These are phyloP conservation scores for Opisthograptis luteolata DNA, from an alignment of 2,888 invertebrate genomes.

Conservation along the genomic window DNA sequence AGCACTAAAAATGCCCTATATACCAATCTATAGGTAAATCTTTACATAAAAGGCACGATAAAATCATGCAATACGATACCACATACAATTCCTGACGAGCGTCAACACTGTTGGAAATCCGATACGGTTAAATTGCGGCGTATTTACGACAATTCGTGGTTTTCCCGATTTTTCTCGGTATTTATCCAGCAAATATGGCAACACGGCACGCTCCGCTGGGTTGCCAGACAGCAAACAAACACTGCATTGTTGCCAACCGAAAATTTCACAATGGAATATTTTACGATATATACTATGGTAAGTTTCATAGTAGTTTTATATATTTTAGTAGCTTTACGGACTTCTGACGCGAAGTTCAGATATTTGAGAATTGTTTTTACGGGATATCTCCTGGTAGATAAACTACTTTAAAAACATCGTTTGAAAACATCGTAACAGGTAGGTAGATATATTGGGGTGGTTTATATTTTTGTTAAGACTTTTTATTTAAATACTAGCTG, in stretches of 20 bases:
- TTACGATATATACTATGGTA: slow-evolving; percentile 56
- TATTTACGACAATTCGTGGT: slow-evolving; percentile 42
- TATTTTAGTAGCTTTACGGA: slow-evolving; percentile 33
- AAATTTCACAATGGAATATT: slow-evolving; percentile 51
- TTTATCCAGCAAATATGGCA: slow-evolving; percentile 68
- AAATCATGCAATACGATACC: background rate
- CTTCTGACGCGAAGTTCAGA: slow-evolving; percentile 8
- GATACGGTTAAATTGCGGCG: slow-evolving; percentile 33
- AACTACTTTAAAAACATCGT: no score
- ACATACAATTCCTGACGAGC: background rate
- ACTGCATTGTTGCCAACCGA: slow-evolving; percentile 42
- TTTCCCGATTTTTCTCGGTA: slow-evolving; percentile 59
- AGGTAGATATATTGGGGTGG: no score
- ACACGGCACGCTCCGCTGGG: slow-evolving; percentile 53
- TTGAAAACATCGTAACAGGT: no score
- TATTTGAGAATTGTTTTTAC: slow-evolving; percentile 8
- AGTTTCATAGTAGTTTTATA: slow-evolving; percentile 38
- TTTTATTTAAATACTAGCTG: no score
- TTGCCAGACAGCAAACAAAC: slow-evolving; percentile 55
- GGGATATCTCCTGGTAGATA: background rate
- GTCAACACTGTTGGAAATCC: slow-evolving; percentile 30
- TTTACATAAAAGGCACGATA: background rate
- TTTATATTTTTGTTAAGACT: no score
- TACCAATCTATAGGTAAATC: no score
- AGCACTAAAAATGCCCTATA: no score